Conservation (phyloP, 2,113 vertebrate genomes). For the Manacus vitellinus region DNA sequence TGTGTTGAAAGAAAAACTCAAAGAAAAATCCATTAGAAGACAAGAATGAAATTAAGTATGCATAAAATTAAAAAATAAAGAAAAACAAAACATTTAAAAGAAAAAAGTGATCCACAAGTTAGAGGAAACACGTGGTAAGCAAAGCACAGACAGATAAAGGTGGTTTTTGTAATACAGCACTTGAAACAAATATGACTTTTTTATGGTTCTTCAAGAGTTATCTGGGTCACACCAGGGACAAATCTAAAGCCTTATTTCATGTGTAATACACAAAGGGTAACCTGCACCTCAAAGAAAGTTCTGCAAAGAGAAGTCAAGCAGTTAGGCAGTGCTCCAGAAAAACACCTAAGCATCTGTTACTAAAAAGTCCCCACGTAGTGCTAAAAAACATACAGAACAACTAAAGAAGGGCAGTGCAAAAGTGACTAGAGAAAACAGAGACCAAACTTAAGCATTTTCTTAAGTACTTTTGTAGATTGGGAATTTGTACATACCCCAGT, state of each 20-base stretch:
- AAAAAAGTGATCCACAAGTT: neutral
- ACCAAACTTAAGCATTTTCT: neutral
- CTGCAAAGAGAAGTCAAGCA: neutral
- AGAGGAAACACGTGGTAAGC: neutral
- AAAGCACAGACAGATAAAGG: neutral
- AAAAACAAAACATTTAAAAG: neutral
- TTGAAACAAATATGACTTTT: neutral
- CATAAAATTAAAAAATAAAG: neutral
- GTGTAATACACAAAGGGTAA: neutral
- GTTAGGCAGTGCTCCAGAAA: neutral
- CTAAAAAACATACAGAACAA: neutral
- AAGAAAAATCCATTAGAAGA: neutral
- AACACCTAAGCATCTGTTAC: conserved; percentile 18
- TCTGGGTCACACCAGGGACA: neutral
- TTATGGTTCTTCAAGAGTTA: neutral
- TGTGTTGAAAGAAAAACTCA: neutral
- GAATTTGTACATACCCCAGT: neutral
- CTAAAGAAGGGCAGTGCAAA: neutral
- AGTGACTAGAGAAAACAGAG: neutral
- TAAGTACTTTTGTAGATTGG: neutral
- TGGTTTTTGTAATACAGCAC: neutral
- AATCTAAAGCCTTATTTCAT: neutral
- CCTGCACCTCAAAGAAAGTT: neutral
- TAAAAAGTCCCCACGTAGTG: neutral
- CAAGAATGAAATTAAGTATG: neutral